Conservation (phyloP, 2,888 invertebrate species). For the Agonopterix heracliana region DNA sequence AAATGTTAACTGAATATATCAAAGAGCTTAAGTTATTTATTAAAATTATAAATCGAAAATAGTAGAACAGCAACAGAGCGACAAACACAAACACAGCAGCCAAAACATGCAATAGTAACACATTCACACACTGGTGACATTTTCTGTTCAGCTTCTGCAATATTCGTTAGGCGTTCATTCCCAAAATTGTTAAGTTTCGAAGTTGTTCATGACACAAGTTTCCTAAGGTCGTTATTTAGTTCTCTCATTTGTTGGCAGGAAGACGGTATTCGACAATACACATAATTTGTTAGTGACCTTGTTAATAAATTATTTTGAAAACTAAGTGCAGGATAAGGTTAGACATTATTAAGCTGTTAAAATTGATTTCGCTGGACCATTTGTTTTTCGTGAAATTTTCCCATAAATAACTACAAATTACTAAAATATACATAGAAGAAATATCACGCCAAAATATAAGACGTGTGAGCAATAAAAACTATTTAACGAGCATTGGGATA, state of each 20-base stretch:
- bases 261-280: conserved; percentile 65
- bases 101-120: conserved; percentile 61
- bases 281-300: conserved; percentile 31
- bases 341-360: conserved; percentile 25
- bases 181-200: conserved; percentile 53
- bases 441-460: conserved; percentile 68
- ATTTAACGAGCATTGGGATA: background rate
- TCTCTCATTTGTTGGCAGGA: conserved; percentile 62
- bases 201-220: conserved; percentile 46
- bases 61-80: conserved; percentile 4
- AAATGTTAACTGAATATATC: no score
- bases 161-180: conserved; percentile 67
- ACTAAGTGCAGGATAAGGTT: conserved; percentile 14
- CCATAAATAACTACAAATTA: background rate
- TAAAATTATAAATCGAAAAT: no score
- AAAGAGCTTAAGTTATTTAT: no score
- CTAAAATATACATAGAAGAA: background rate
- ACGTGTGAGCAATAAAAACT: conserved; percentile 54
- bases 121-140: conserved; percentile 59
- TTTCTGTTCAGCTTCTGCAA: conserved; percentile 52
- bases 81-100: conserved; percentile 30
- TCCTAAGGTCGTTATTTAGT: conserved; percentile 31
- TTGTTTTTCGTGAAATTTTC: no score
- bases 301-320: conserved; percentile 16
- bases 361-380: no score